Percentiles rank a stretch among this genome's conserved stretches.
phyloP scores from a whole-genome alignment of 2,113 vertebrate species.

The Plotosus lineatus region DNA sequence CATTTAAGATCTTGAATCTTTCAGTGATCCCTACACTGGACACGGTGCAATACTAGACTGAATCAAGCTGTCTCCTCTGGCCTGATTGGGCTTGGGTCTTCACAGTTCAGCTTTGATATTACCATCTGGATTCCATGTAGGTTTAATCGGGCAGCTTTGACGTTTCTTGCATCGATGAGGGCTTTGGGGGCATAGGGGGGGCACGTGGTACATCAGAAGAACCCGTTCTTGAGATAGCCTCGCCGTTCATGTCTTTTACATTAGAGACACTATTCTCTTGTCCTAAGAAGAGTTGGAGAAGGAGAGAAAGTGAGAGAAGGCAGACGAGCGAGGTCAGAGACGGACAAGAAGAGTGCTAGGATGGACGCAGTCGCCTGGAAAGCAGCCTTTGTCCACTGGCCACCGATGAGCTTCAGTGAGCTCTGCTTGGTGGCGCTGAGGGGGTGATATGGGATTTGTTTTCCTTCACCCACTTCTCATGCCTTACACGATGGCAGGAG shows the following conservation, averaged over 20 bases:
- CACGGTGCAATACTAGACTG: not conserved
- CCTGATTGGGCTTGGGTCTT: not conserved
- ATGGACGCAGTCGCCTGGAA: constrained; percentile 29
- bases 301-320: constrained; percentile 49
- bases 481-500: not conserved
- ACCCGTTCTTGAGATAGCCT: constrained; percentile 45
- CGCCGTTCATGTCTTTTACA: constrained; percentile 75
- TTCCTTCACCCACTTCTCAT: not conserved
- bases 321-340: constrained; percentile 44
- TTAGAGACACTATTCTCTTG: constrained; percentile 73
- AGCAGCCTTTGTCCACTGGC: constrained; percentile 14
- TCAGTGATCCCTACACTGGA: not conserved
- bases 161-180: constrained; percentile 12
- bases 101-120: constrained; percentile 9
- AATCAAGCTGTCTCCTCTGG: not conserved
- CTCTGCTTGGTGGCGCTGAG: constrained; percentile 19
- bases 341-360: constrained; percentile 40
- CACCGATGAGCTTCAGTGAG: constrained; percentile 32
- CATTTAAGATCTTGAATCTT: not conserved
- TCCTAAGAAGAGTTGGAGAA: constrained; percentile 59
- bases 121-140: not conserved
- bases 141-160: not conserved
- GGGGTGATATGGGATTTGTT: constrained; percentile 29
- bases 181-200: constrained; percentile 52
- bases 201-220: constrained; percentile 16